A percentile compares a stretch with the other conserved stretches of the same genome.
Conservation (phyloP, 2,113 vertebrate species). For the Menidia beryllina region DNA sequence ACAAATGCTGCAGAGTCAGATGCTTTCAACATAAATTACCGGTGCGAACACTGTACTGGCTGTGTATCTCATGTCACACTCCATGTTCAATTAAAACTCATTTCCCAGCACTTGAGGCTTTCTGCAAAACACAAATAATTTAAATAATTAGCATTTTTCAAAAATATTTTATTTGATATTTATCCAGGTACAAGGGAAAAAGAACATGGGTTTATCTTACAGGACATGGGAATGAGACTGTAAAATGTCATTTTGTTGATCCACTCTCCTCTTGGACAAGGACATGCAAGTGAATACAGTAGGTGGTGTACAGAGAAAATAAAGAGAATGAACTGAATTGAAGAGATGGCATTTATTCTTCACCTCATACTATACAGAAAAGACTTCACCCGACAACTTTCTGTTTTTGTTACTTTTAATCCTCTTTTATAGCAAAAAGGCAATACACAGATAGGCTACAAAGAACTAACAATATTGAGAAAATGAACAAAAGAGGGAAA, state of each 20-base stretch:
- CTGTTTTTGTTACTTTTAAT: slow-evolving; percentile 74
- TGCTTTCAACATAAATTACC: slow-evolving; percentile 9
- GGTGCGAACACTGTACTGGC: too few species aligned
- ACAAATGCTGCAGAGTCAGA: slow-evolving; percentile 25
- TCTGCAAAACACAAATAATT: slow-evolving; percentile 23
- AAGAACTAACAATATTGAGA: slow-evolving; percentile 82
- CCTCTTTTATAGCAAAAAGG: slow-evolving; percentile 82
- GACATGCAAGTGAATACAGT: slow-evolving; percentile 82
- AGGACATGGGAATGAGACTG: slow-evolving; percentile 76
- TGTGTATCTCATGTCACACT: too few species aligned
- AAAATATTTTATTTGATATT: slow-evolving; percentile 86
- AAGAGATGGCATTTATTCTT: slow-evolving; percentile 66
- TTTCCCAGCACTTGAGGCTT: not conserved
- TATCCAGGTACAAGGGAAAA: slow-evolving; percentile 84
- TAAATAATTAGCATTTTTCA: slow-evolving; percentile 76
- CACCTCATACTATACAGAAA: slow-evolving; percentile 72
- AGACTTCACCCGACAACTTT: slow-evolving; percentile 76
- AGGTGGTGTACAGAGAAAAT: slow-evolving; percentile 64
- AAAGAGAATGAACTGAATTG: slow-evolving; percentile 49
- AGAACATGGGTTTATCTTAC: slow-evolving; percentile 79
- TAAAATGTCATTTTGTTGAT: slow-evolving; percentile 75
- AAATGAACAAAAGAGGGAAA: slow-evolving; percentile 73
- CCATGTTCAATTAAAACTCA: not conserved
- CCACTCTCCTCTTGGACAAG: slow-evolving; percentile 74
- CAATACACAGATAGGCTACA: slow-evolving; percentile 84